Evolutionary conservation across 2,888 invertebrate species (phyloP).

Genomic region (Eretmocerus hayati): DNA sequence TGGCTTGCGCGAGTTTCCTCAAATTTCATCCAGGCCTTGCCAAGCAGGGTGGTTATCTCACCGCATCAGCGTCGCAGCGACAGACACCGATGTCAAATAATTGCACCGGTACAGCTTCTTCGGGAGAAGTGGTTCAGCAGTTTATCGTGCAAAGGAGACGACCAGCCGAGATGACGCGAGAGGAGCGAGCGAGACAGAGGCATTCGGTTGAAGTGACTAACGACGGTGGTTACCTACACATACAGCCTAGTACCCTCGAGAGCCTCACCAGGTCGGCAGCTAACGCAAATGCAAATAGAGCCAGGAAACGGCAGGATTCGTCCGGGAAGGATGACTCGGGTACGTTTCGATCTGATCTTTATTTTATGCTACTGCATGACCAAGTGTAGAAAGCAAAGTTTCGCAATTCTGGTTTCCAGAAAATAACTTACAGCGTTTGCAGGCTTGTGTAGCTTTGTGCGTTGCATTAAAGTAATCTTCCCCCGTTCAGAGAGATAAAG

Average conservation of each 20-base stretch:
- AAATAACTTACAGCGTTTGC: no score
- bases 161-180: constrained; percentile 50
- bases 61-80: constrained; percentile 51
- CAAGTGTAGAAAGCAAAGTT: neutral
- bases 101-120: no score
- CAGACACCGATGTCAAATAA: constrained; percentile 35
- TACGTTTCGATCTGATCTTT: no score
- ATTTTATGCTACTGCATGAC: neutral
- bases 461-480: no score
- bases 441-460: no score
- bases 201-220: constrained; percentile 82
- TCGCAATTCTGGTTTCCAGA: neutral
- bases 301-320: constrained; percentile 49
- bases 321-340: constrained; percentile 9
- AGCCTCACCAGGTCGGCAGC: constrained; percentile 70
- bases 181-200: constrained; percentile 64
- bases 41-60: constrained; percentile 70
- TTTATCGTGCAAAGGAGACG: no score
- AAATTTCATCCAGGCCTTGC: constrained; percentile 86
- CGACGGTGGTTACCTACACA: constrained; percentile 66
- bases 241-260: constrained; percentile 72
- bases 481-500: no score
- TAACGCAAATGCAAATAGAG: constrained; percentile 70
- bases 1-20: constrained; percentile 94
- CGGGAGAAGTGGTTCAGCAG: constrained; percentile 43